Base-by-base conservation (phyloP, 2,797 vertebrate species). In the Tadarida brasiliensis region DNA sequence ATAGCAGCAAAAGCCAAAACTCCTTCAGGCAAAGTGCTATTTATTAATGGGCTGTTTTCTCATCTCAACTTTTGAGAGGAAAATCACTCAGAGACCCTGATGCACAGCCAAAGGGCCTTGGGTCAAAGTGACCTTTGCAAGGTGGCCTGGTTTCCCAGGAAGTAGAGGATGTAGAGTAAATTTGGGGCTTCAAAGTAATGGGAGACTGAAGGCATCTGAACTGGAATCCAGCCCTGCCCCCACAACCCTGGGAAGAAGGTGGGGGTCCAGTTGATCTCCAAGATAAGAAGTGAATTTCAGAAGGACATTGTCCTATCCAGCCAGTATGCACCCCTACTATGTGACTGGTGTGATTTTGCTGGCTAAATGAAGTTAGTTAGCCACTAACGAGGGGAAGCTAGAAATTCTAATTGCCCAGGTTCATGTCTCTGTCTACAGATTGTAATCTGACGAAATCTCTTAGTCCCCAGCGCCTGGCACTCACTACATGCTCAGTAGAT, bases 281-380 rank as follows among this genome's bases (percentile, higher is more conserved):
- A 35, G 65, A 49, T 59, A 54, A 51, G 44, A 80, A 61, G 39
- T 83, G 76, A 76, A 91, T 87, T 95, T 96, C 71, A n/a, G n/a
- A 89, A 84, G 68, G 11, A 59, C 51, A 47, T 30, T 81, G 81
- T 87, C 28, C 0, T 49, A 28, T 78, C 11, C n/a, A 26, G 44
- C 35, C 16, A 30, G 19, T 49, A 39, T 11, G 47, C 49, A 59
- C 17, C 20, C 19, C 49, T 80, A n/a, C 30, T 10, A 7, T 14
- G 67, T n/a, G 87, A 63, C n/a, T 35, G 33, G 17, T 15, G 24
- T 90, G 88, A 91, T 61, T 49, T 22, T 70, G 30, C 30, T n/a
- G 28, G 59, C 65, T 77, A 49, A 87, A 87, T 57, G 44, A 84
- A 51, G 35, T 65, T 80, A 87, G 44, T 59, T 44, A 74, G 88